Base-by-base conservation (phyloP, 2,888 invertebrate genomes). In the Eudemis profundana region DNA sequence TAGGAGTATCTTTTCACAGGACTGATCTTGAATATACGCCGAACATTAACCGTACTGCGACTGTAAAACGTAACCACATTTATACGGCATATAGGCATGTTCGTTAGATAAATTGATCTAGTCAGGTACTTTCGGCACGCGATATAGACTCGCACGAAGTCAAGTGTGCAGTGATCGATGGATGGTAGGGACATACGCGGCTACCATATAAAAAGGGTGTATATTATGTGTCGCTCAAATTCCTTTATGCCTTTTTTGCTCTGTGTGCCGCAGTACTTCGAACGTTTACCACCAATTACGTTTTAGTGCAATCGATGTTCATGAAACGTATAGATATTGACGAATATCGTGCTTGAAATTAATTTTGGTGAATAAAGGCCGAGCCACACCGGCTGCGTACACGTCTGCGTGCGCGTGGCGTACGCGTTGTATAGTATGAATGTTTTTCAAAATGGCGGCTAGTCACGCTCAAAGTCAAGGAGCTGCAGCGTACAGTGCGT, bases 51-150 rank as follows among this genome's bases (percentile, higher is more conserved):
- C 46, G 12, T 33, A 33, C 12, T n/a, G 4, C 17, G 0, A 27
- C 3, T 29, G 42, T 44, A 56, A 44, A 56, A 27, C 17, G 4
- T 29, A 56, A 5, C n/a, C 12, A 56, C 27, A n/a, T 27, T 5
- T 23, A 47, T 27, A 17, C 17, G 17, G 3, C 42, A n/a, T 56
- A 44, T 44, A 44, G 56, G 29, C 56, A 44, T 56, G 60, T 60
- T 46, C 65, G 51, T 50, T 59, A 65, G 59, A 65, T 60, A 65
- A 51, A 60, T 65, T 53, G 65, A 60, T 53, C 59, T 40, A 65
- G 53, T 19, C 53, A 60, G 64, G 59, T 65, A 38, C 59, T 56
- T 56, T 56, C 42, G 54, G 38, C 64, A 59, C 59, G 46, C 65
- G 60, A 65, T 46, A 15, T 46, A 15, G 49, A 50, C 54, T 44